A percentile compares a stretch with the other conserved stretches of the same genome.
Conservation (phyloP, 2,888 invertebrate genomes). For the Philereme vetulata region DNA sequence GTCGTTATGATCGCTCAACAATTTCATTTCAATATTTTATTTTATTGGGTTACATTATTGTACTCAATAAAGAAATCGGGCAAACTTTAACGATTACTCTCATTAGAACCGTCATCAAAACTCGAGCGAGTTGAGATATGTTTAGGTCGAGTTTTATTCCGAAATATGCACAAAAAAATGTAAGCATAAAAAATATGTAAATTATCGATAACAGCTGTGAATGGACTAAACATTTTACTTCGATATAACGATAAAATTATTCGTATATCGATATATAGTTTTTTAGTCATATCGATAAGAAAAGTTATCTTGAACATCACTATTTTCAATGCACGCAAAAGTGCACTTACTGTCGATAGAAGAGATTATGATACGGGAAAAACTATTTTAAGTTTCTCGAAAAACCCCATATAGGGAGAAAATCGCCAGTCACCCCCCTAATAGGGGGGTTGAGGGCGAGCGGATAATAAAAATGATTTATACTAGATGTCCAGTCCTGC, state of each 20-base stretch:
- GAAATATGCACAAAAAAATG: too few species aligned
- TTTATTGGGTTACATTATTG: slow-evolving; percentile 2
- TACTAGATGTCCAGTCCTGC: slow-evolving; percentile 69
- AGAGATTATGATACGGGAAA: slow-evolving; percentile 56
- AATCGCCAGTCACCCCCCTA: slow-evolving; percentile 66
- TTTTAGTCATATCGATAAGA: too few species aligned
- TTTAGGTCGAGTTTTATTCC: too few species aligned
- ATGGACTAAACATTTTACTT: too few species aligned
- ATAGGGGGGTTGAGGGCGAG: slow-evolving; percentile 53
- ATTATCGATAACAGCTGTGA: not conserved
- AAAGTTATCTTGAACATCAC: slow-evolving; percentile 33
- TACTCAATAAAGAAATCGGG: not conserved
- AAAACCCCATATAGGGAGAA: slow-evolving; percentile 52
- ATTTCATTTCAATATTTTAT: slow-evolving; percentile 12
- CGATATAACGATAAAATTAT: too few species aligned
- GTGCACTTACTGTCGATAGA: slow-evolving; percentile 64
- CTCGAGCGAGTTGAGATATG: too few species aligned
- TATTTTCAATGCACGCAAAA: slow-evolving; percentile 57
- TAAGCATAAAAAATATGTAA: slow-evolving; percentile 1
- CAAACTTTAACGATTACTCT: too few species aligned
- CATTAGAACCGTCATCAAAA: too few species aligned
- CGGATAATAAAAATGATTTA: slow-evolving; percentile 81
- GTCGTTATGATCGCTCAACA: slow-evolving; percentile 2
- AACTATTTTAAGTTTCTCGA: slow-evolving; percentile 69
- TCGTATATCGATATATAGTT: too few species aligned